Evolutionary conservation across 2,888 invertebrate species (phyloP).

Genomic region (Apodemia mormo): DNA sequence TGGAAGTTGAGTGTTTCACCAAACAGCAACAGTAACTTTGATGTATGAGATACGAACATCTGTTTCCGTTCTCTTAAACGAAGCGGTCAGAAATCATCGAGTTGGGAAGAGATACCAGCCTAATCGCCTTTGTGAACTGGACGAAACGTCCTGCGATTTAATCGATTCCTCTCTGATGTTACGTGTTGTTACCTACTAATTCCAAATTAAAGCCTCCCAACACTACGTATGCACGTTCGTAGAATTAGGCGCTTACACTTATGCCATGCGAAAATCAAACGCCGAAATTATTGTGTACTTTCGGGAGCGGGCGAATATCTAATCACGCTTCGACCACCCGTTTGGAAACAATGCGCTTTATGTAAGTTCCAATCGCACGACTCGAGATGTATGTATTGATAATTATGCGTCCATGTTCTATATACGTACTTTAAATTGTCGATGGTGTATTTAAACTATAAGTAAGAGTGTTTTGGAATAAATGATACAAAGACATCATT

Average conservation of each 20-base stretch:
- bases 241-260: conserved; percentile 41
- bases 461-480: no score
- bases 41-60: neutral
- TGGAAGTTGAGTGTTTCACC: neutral
- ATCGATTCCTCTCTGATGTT: conserved; percentile 34
- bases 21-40: neutral
- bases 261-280: conserved; percentile 38
- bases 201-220: conserved; percentile 42
- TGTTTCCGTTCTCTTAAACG: neutral
- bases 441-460: no score
- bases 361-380: conserved; percentile 35
- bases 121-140: conserved; percentile 29
- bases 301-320: conserved; percentile 42
- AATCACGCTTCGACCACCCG: conserved; percentile 39
- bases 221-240: conserved; percentile 39
- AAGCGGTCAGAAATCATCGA: neutral
- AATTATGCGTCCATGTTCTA: conserved; percentile 13
- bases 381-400: conserved; percentile 27
- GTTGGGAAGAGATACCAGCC: neutral
- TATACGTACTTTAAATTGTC: neutral
- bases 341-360: conserved; percentile 39
- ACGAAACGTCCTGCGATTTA: conserved; percentile 33
- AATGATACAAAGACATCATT: no score
- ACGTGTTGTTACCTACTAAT: conserved; percentile 42
- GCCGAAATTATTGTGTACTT: conserved; percentile 44